A percentile compares a stretch with the other conserved stretches of the same genome.
phyloP scores from a whole-genome alignment of 2,797 vertebrate genomes.

The Clarias platycephalus region DNA sequence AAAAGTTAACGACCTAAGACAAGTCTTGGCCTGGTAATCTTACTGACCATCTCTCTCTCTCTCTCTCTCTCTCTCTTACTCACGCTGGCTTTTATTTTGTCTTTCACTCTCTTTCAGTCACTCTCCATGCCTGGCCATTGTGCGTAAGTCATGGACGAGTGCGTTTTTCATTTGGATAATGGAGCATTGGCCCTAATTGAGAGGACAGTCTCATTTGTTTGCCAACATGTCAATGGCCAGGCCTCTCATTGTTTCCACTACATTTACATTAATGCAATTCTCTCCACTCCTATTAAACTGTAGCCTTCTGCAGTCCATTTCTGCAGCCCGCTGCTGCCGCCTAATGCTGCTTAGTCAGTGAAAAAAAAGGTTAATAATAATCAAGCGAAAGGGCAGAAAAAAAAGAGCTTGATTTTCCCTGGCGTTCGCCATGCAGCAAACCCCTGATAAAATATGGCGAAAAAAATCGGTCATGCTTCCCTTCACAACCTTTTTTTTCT shows the following conservation, averaged over 20 bases:
- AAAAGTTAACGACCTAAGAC: not conserved
- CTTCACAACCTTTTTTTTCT: conserved; percentile 34
- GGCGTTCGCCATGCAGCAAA: conserved; percentile 36
- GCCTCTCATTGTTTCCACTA: conserved; percentile 67
- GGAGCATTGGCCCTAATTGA: conserved; percentile 66
- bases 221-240: conserved; percentile 65
- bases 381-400: conserved; percentile 52
- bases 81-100: not conserved
- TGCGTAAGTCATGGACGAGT: conserved; percentile 54
- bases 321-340: conserved; percentile 53
- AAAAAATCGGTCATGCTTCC: conserved; percentile 47
- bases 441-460: conserved; percentile 22
- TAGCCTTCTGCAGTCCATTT: conserved; percentile 55
- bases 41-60: conserved; percentile 1
- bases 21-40: not conserved
- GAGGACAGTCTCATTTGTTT: conserved; percentile 66
- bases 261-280: conserved; percentile 69
- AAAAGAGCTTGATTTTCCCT: conserved; percentile 46
- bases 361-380: conserved; percentile 65
- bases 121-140: conserved; percentile 52
- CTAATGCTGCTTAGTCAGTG: conserved; percentile 65
- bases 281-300: conserved; percentile 62
- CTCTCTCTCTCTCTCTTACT: conserved; percentile 2
- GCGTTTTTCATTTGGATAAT: conserved; percentile 66
- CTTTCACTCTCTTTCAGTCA: conserved; percentile 37